Percentiles rank a stretch among this genome's conserved stretches.
Conservation (phyloP, 2,888 invertebrate genomes). For the Caenorhabditis doughertyi region DNA sequence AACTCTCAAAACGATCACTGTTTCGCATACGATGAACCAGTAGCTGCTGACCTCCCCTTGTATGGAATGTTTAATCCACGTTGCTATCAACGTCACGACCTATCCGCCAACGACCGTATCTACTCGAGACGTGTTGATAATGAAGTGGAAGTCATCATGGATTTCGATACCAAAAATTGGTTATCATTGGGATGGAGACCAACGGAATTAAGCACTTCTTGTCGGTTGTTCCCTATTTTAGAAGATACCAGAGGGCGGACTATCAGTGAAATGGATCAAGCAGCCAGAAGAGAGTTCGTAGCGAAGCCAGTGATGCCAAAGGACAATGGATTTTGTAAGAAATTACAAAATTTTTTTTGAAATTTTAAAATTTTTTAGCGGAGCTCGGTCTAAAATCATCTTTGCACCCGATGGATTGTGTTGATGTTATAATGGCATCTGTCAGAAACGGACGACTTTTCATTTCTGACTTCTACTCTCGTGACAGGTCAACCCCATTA, state of each 20-base stretch:
- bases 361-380: constrained; percentile 60
- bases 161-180: constrained; percentile 77
- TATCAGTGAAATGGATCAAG: constrained; percentile 55
- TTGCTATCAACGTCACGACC: constrained; percentile 74
- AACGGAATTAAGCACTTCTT: constrained; percentile 75
- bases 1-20: constrained; percentile 67
- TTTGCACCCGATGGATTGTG: constrained; percentile 81
- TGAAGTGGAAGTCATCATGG: constrained; percentile 80
- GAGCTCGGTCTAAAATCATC: constrained; percentile 76
- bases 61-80: constrained; percentile 79
- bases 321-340: constrained; percentile 74
- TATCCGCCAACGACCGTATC: constrained; percentile 74
- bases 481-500: constrained; percentile 80
- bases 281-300: constrained; percentile 60
- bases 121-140: constrained; percentile 73
- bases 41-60: constrained; percentile 56
- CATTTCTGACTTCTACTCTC: constrained; percentile 80
- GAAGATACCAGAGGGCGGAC: constrained; percentile 65
- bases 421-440: constrained; percentile 78
- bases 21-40: constrained; percentile 68
- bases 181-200: constrained; percentile 80
- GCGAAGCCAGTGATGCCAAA: constrained; percentile 74
- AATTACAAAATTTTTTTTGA: background rate
- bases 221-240: constrained; percentile 81
- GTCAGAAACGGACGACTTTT: constrained; percentile 74